phyloP scores from a whole-genome alignment of 1,140 invertebrate genomes.

The Eubasilissa regina region DNA sequence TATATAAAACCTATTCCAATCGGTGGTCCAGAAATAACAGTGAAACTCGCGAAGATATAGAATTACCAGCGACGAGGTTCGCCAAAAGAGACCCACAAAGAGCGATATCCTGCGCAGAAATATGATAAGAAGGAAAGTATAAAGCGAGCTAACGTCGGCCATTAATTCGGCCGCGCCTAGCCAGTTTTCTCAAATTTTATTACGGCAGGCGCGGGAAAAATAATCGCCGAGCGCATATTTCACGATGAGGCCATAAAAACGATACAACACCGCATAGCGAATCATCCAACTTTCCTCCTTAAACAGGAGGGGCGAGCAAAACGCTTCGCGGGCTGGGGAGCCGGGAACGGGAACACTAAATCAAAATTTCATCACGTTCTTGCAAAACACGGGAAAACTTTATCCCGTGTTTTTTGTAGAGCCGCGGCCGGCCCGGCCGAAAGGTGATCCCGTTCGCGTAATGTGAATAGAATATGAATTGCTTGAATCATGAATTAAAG shows the following conservation, averaged over 20 bases:
- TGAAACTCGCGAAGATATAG: constrained; percentile 28
- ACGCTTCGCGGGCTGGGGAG: constrained; percentile 15
- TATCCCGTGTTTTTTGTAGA: constrained; percentile 52
- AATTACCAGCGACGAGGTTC: constrained; percentile 37
- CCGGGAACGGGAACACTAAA: constrained; percentile 53
- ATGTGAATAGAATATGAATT: constrained; percentile 39
- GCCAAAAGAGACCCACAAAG: constrained; percentile 31
- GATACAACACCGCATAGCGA: constrained; percentile 53
- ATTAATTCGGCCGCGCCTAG: constrained; percentile 50
- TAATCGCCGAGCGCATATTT: constrained; percentile 58
- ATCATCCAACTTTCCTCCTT: constrained; percentile 43
- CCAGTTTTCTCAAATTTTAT: constrained; percentile 57
- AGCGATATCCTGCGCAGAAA: constrained; percentile 38
- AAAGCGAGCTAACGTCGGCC: constrained; percentile 35
- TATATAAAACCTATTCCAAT: too few species aligned
- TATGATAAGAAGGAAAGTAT: constrained; percentile 47
- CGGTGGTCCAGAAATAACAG: background rate
- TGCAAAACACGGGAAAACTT: constrained; percentile 58
- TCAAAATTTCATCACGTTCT: constrained; percentile 60
- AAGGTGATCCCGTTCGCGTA: constrained; percentile 33
- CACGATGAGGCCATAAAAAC: constrained; percentile 55
- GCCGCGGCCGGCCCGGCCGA: background rate
- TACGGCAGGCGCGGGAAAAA: constrained; percentile 56
- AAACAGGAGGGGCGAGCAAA: constrained; percentile 21
- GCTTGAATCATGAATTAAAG: constrained; percentile 29